phyloP scores from a whole-genome alignment of 2,113 vertebrate genomes.

The Archilochus colubris region DNA sequence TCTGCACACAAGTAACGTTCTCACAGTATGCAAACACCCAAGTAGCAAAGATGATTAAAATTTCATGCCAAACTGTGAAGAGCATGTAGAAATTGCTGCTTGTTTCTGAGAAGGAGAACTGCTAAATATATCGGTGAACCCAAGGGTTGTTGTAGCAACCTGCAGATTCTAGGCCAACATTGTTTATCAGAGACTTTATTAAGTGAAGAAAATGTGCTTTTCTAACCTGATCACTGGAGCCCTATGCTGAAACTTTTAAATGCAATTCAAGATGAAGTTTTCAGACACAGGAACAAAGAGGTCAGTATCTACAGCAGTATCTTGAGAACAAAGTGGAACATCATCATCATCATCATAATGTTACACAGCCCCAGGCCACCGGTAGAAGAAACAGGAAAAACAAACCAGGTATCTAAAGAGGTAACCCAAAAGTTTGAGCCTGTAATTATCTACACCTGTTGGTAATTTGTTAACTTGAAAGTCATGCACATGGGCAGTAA shows the following conservation, averaged over 20 bases:
- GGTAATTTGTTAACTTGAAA: conserved; percentile 24
- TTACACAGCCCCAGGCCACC: background rate
- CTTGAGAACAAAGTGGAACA: background rate
- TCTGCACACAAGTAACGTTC: background rate
- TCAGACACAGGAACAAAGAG: background rate
- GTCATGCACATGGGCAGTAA: background rate
- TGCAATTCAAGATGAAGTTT: background rate
- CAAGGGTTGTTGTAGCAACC: background rate
- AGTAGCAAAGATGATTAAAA: conserved; percentile 55
- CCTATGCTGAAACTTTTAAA: background rate
- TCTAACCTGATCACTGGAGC: background rate
- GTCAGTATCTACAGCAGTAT: background rate
- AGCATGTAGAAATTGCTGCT: conserved; percentile 7
- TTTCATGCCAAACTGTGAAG: conserved; percentile 56
- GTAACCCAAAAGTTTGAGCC: background rate
- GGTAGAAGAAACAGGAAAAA: background rate
- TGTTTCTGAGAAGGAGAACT: conserved; percentile 21
- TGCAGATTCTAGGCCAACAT: background rate
- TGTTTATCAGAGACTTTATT: background rate
- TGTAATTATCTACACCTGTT: background rate
- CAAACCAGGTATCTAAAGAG: background rate
- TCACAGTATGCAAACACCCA: background rate
- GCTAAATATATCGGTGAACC: background rate
- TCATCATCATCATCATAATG: background rate
- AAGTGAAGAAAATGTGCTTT: background rate